Conservation (phyloP, 2,797 vertebrate species). For the Apogon talboti region DNA sequence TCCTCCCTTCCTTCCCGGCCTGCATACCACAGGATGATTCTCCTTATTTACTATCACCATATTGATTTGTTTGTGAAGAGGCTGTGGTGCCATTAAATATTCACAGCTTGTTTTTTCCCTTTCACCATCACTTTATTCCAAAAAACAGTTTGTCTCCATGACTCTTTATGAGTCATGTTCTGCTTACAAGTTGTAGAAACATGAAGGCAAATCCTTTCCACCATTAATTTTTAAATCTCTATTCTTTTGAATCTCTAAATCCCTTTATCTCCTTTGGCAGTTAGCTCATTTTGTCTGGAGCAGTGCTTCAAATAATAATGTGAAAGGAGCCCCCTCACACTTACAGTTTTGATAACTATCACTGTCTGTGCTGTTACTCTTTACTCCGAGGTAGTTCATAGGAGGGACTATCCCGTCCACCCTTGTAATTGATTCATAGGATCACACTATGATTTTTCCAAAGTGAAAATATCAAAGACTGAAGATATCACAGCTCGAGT, state of each 20-base stretch:
- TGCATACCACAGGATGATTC: conserved; percentile 66
- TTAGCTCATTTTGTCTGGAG: conserved; percentile 73
- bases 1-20: conserved; percentile 57
- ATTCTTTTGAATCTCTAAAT: conserved; percentile 79
- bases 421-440: conserved; percentile 70
- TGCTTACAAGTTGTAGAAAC: conserved; percentile 73
- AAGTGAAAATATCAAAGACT: conserved; percentile 65
- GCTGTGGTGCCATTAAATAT: conserved; percentile 82
- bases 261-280: conserved; percentile 76
- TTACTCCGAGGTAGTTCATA: conserved; percentile 56
- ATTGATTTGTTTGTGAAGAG: conserved; percentile 85
- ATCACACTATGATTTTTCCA: conserved; percentile 58
- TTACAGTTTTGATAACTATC: conserved; percentile 67
- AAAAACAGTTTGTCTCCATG: conserved; percentile 78
- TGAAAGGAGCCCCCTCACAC: conserved; percentile 52
- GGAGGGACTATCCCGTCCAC: conserved; percentile 61
- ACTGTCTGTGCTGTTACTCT: conserved; percentile 48
- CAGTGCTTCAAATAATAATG: conserved; percentile 75
- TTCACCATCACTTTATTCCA: conserved; percentile 80
- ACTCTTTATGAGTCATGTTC: conserved; percentile 70
- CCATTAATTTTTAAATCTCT: conserved; percentile 82
- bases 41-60: conserved; percentile 76
- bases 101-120: conserved; percentile 78
- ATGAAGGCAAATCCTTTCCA: conserved; percentile 77
- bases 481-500: conserved; percentile 63